phyloP scores from a whole-genome alignment of 2,113 vertebrate genomes.

The Bagarius yarrelli region DNA sequence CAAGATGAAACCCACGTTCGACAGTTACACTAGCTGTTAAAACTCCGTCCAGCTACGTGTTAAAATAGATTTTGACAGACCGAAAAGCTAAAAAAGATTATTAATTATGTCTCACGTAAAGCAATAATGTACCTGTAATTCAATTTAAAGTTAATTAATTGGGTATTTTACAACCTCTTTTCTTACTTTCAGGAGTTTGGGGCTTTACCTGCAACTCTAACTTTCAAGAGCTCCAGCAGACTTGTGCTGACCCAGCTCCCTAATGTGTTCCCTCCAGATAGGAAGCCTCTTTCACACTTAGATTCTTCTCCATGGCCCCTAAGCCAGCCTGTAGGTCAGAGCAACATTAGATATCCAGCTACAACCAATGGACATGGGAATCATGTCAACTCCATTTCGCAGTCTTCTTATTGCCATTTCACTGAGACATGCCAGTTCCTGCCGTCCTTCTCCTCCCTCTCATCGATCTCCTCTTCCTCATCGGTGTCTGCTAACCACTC shows the following conservation, averaged over 20 bases:
- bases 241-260: slow-evolving; percentile 59
- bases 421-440: not conserved
- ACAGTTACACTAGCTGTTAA: slow-evolving; percentile 2
- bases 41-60: not conserved
- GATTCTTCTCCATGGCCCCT: slow-evolving; percentile 7
- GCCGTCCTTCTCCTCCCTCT: slow-evolving; percentile 5
- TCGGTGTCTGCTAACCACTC: not conserved
- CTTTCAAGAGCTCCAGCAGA: slow-evolving; percentile 58
- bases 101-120: not conserved
- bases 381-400: not conserved
- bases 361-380: not conserved
- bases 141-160: not conserved
- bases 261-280: slow-evolving; percentile 11
- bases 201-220: slow-evolving; percentile 63
- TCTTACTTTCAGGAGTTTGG: slow-evolving; percentile 64
- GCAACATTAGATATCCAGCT: not conserved
- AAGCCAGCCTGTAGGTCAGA: slow-evolving; percentile 41
- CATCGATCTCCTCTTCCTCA: slow-evolving; percentile 11
- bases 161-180: slow-evolving; percentile 25
- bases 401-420: not conserved
- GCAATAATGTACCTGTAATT: not conserved
- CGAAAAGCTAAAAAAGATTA: not conserved
- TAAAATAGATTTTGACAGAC: slow-evolving; percentile 9
- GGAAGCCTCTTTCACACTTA: slow-evolving; percentile 9
- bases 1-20: not conserved